phyloP scores from a whole-genome alignment of 2,113 vertebrate genomes.

The Dicerorhinus sumatrensis region DNA sequence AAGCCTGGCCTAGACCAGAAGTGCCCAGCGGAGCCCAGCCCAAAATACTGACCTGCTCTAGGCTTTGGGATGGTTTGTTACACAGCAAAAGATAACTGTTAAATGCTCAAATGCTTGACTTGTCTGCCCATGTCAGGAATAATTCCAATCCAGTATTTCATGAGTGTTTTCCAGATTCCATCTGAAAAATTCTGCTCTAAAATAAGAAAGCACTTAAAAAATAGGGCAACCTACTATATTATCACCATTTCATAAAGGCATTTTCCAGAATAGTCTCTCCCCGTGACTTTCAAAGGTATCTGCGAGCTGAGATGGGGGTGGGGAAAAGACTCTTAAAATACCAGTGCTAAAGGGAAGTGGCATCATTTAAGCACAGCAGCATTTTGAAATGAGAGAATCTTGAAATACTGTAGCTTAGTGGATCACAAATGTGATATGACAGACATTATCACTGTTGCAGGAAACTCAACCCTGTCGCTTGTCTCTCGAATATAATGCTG shows the following conservation, averaged over 20 bases:
- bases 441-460: fast-evolving
- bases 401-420: neutral
- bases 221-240: conserved; percentile 58
- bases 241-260: conserved; percentile 42
- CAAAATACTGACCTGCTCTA: too few species aligned
- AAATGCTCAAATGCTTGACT: neutral
- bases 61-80: neutral
- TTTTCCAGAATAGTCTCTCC: conserved; percentile 67
- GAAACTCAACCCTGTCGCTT: neutral
- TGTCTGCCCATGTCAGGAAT: neutral
- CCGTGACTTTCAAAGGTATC: conserved; percentile 62
- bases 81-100: neutral
- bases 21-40: neutral
- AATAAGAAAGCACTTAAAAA: conserved; percentile 70
- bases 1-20: neutral
- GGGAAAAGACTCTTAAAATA: conserved; percentile 64
- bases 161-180: neutral
- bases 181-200: conserved; percentile 31
- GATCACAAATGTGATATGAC: neutral
- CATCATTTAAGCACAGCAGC: conserved; percentile 59
- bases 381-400: conserved; percentile 73
- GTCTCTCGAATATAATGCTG: neutral
- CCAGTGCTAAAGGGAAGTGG: conserved; percentile 44
- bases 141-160: neutral
- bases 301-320: conserved; percentile 44